Conservation (phyloP, 1,140 invertebrate species). For the Limonius californicus region DNA sequence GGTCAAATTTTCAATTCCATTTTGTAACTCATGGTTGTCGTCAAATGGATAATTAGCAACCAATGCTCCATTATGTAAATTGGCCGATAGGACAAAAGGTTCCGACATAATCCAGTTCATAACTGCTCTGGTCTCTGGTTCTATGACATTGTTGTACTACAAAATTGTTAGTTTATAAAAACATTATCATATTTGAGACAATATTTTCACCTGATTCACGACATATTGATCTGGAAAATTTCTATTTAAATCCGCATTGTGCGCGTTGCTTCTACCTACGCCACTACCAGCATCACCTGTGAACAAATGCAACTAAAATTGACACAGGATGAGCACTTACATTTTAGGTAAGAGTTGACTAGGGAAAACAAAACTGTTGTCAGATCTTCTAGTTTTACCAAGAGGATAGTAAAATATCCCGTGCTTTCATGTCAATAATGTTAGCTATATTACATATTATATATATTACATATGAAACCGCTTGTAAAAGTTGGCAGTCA, state of each 20-base stretch:
- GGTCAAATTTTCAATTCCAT: conserved; percentile 52
- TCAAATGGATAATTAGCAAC: conserved; percentile 95
- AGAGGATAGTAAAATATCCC: no score
- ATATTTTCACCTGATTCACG: conserved; percentile 56
- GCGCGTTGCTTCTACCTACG: conserved; percentile 74
- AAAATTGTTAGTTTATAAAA: conserved; percentile 28
- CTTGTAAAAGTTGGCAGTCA: no score
- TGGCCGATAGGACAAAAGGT: conserved; percentile 95
- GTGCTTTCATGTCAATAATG: no score
- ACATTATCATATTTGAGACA: background rate
- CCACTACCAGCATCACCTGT: conserved; percentile 65
- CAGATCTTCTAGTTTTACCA: no score
- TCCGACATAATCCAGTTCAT: conserved; percentile 85
- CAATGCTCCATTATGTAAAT: conserved; percentile 90
- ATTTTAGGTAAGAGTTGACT: no score
- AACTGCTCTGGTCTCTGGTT: conserved; percentile 86
- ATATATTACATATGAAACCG: no score
- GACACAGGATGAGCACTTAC: no score
- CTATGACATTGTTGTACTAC: conserved; percentile 59
- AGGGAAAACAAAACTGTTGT: no score
- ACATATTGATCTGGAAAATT: conserved; percentile 94
- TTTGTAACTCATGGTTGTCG: conserved; percentile 52
- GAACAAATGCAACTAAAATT: no score
- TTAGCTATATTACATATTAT: no score
- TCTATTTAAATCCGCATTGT: conserved; percentile 87